Percentiles rank a stretch among this genome's conserved stretches.
Evolutionary conservation across 2,113 vertebrate species (phyloP).

Genomic region (Lampris incognitus): DNA sequence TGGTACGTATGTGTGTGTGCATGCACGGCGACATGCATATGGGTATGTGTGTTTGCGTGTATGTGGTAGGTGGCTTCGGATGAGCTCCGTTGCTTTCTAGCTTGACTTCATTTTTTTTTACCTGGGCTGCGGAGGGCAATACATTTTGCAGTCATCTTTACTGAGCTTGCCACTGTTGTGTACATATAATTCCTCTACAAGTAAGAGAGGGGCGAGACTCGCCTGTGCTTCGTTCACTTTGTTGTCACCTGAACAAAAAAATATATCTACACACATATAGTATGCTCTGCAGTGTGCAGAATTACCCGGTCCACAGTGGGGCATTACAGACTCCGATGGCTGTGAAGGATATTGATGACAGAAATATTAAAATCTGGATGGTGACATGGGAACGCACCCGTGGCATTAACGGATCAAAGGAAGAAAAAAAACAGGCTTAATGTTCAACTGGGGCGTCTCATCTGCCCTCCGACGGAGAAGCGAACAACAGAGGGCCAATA

Average conservation of each 20-base stretch:
- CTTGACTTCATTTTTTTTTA: slow-evolving; percentile 48
- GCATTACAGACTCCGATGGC: slow-evolving; percentile 7
- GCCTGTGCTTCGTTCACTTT: slow-evolving; percentile 12
- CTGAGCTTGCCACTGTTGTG: slow-evolving; percentile 19
- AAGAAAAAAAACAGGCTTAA: slow-evolving; percentile 35
- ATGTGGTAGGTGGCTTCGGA: slow-evolving; percentile 1
- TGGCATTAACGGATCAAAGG: slow-evolving; percentile 40
- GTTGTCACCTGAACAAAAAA: slow-evolving; percentile 3
- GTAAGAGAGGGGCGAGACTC: not conserved
- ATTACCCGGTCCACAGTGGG: slow-evolving; percentile 17
- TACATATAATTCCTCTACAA: slow-evolving; percentile 6
- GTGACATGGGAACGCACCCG: slow-evolving; percentile 10
- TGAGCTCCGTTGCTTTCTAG: slow-evolving; percentile 29
- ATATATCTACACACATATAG: not conserved
- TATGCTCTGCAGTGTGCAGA: slow-evolving; percentile 7
- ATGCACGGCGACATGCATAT: not conserved
- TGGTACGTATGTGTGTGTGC: not conserved
- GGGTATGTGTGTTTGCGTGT: not conserved
- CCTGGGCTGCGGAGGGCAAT: slow-evolving; percentile 25
- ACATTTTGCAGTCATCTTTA: slow-evolving; percentile 28
- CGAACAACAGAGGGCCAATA: slow-evolving; percentile 47
- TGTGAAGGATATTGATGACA: slow-evolving; percentile 39
- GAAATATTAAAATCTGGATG: slow-evolving; percentile 49
- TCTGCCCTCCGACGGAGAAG: slow-evolving; percentile 46
- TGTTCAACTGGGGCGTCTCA: slow-evolving; percentile 50